phyloP scores from a whole-genome alignment of 2,888 invertebrate genomes.

The Heliconius sara region DNA sequence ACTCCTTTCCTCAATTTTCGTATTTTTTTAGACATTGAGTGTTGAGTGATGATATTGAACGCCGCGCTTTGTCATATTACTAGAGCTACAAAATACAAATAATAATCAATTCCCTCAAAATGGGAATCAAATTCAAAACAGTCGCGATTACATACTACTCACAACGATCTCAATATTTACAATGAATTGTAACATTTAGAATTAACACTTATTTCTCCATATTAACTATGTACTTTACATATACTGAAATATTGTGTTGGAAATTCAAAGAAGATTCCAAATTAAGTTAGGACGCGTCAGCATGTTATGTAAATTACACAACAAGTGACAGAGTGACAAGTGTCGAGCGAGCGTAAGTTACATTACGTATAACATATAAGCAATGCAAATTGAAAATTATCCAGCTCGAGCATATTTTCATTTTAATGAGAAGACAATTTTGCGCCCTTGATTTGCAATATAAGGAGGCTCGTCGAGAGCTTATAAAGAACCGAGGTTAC shows the following conservation, averaged over 20 bases:
- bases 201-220: background rate
- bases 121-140: background rate
- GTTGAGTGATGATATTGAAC: background rate
- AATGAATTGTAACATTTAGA: background rate
- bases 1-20: too few species aligned
- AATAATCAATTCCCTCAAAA: background rate
- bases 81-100: background rate
- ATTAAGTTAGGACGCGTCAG: background rate
- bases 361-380: background rate
- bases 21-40: too few species aligned
- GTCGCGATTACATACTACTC: background rate
- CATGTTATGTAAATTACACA: background rate
- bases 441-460: slow-evolving; percentile 62
- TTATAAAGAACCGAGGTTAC: slow-evolving; percentile 66
- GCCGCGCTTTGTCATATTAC: background rate
- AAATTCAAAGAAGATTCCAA: background rate
- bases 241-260: background rate
- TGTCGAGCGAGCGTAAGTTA: background rate
- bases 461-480: slow-evolving; percentile 60
- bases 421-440: slow-evolving; percentile 57
- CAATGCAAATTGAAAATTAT: slow-evolving; percentile 39
- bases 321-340: background rate
- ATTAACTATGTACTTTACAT: background rate
- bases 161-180: background rate
- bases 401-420: slow-evolving; percentile 43